Evolutionary conservation across 53 echinoderm and acorn worm genomes (phyloP).

Genomic region (Actinopyga echinites): DNA sequence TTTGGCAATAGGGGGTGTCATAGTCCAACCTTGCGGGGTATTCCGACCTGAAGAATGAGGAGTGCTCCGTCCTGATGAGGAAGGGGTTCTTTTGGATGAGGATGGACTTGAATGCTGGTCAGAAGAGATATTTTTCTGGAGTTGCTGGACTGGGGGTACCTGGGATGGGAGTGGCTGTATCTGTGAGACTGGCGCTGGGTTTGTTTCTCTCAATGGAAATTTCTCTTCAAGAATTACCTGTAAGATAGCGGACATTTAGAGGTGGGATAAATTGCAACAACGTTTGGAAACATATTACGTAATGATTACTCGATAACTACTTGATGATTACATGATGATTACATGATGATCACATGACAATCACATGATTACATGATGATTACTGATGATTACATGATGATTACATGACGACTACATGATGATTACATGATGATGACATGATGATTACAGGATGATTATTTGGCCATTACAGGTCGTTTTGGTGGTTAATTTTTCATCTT

Average conservation of each 20-base stretch:
- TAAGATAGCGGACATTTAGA: too few relatives aligned
- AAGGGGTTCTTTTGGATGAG: conserved; percentile 7
- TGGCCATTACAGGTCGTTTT: too few relatives aligned
- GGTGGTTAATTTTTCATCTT: too few relatives aligned
- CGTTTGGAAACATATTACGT: too few relatives aligned
- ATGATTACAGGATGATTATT: too few relatives aligned
- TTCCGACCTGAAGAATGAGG: conserved; percentile 20
- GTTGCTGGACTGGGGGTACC: conserved; percentile 3
- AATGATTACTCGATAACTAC: neutral
- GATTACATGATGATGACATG: too few relatives aligned
- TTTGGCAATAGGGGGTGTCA: conserved; percentile 19
- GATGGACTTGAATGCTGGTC: conserved; percentile 24
- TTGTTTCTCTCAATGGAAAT: neutral
- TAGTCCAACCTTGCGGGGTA: conserved; percentile 9
- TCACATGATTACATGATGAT: too few relatives aligned
- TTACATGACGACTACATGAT: too few relatives aligned
- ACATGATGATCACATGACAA: too few relatives aligned
- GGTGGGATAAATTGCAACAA: too few relatives aligned
- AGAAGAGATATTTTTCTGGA: conserved; percentile 27
- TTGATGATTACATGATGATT: too few relatives aligned
- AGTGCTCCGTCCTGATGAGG: conserved; percentile 9
- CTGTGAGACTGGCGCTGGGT: conserved; percentile 7
- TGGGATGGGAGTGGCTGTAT: conserved; percentile 48
- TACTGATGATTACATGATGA: too few relatives aligned
- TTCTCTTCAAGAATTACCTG: conserved; percentile 40